These are phyloP conservation scores for Aphidius gifuensis DNA, from an alignment of 1,140 invertebrate species.

Conservation along the genomic window DNA sequence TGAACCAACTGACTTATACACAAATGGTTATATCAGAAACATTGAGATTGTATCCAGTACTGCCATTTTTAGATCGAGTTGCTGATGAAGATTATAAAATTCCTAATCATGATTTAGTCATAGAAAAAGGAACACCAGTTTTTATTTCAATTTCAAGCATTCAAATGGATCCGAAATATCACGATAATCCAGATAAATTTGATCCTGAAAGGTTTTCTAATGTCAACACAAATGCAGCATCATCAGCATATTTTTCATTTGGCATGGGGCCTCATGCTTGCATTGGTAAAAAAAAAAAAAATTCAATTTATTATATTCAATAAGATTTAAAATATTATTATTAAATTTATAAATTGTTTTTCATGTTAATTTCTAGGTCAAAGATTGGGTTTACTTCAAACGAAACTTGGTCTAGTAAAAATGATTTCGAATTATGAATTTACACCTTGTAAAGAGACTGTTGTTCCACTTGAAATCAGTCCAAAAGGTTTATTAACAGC, in stretches of 20 bases:
- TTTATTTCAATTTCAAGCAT: slow-evolving; percentile 36
- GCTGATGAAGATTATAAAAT: slow-evolving; percentile 47
- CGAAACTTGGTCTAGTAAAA: slow-evolving; percentile 58
- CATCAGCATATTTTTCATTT: slow-evolving; percentile 59
- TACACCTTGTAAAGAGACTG: slow-evolving; percentile 40
- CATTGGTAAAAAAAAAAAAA: slow-evolving; percentile 44
- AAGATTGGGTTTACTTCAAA: slow-evolving; percentile 62
- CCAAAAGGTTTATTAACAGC: slow-evolving; percentile 41
- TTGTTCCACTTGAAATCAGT: slow-evolving; percentile 38
- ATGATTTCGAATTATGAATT: slow-evolving; percentile 48
- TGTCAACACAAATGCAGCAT: slow-evolving; percentile 45
- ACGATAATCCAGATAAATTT: slow-evolving; percentile 51
- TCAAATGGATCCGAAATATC: slow-evolving; percentile 48
- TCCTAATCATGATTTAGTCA: slow-evolving; percentile 41
- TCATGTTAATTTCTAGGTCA: slow-evolving; percentile 43
- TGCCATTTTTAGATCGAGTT: slow-evolving; percentile 57
- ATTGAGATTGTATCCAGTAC: slow-evolving; percentile 58
- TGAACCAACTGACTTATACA: slow-evolving; percentile 36
- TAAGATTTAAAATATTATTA: no score
- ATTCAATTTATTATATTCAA: no score
- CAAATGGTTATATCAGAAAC: slow-evolving; percentile 38
- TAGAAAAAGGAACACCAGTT: slow-evolving; percentile 46
- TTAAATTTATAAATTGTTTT: neutral
- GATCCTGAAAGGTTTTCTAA: slow-evolving; percentile 70
- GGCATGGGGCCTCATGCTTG: slow-evolving; percentile 60